Conservation (phyloP, 1,140 invertebrate species). For the Pseudomyrmex gracilis region DNA sequence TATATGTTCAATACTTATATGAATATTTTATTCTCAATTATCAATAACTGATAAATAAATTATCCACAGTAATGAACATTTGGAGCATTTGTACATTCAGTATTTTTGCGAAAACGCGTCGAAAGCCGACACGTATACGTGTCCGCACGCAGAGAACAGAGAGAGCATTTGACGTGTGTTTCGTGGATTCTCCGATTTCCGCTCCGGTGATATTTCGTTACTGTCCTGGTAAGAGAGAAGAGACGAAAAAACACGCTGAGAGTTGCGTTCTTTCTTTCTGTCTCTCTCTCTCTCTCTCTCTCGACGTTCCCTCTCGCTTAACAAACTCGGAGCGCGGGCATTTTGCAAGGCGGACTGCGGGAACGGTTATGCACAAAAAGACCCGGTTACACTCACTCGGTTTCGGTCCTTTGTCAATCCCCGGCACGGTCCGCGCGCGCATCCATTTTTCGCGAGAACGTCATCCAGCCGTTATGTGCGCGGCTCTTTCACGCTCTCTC, state of each 20-base stretch:
- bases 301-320: slow-evolving; percentile 23
- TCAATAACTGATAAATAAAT: too few relatives aligned
- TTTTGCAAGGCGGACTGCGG: slow-evolving; percentile 38
- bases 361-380: slow-evolving; percentile 28
- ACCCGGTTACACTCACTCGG: slow-evolving; percentile 26
- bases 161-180: too few relatives aligned
- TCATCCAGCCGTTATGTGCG: slow-evolving; percentile 48
- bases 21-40: too few relatives aligned
- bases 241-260: neutral
- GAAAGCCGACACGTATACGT: neutral
- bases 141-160: neutral
- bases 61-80: neutral
- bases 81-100: neutral
- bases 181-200: slow-evolving; percentile 18
- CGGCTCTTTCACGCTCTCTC: slow-evolving; percentile 39
- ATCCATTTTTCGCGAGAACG: slow-evolving; percentile 53
- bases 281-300: neutral
- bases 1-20: neutral
- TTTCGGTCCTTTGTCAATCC: slow-evolving; percentile 40
- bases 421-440: neutral
- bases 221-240: slow-evolving; percentile 3
- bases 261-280: neutral
- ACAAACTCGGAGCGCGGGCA: slow-evolving; percentile 37
- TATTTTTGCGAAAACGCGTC: slow-evolving; percentile 3
- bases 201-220: slow-evolving; percentile 33